phyloP scores from a whole-genome alignment of 1,140 invertebrate genomes.

The Zophobas atratus region DNA sequence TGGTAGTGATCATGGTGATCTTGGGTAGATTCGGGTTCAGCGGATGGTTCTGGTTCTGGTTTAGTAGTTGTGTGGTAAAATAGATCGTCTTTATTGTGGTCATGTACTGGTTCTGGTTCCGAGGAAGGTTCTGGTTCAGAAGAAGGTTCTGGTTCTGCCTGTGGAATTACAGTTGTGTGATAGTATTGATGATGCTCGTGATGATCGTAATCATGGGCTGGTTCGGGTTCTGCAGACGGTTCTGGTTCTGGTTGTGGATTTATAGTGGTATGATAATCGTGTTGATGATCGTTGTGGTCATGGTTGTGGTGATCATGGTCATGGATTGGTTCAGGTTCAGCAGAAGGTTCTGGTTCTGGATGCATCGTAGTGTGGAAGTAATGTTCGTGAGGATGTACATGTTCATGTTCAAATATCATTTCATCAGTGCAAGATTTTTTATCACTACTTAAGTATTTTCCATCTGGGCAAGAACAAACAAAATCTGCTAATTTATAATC shows the following conservation, averaged over 20 bases:
- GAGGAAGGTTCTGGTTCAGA: constrained; percentile 42
- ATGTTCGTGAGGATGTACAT: constrained; percentile 62
- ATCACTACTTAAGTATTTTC: constrained; percentile 68
- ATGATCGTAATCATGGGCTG: constrained; percentile 48
- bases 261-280: constrained; percentile 41
- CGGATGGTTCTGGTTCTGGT: constrained; percentile 53
- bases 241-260: constrained; percentile 47
- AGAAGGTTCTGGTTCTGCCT: constrained; percentile 7
- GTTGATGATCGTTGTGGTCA: constrained; percentile 60
- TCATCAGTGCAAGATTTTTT: constrained; percentile 69
- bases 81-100: constrained; percentile 19
- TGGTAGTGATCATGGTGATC: neutral
- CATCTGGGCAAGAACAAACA: constrained; percentile 79
- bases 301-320: constrained; percentile 57
- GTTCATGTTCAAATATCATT: constrained; percentile 57
- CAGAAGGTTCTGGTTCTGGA: constrained; percentile 63
- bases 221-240: constrained; percentile 42
- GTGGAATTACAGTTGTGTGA: constrained; percentile 29
- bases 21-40: constrained; percentile 42
- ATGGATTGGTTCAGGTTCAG: constrained; percentile 60
- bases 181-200: neutral
- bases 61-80: constrained; percentile 49
- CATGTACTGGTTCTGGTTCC: constrained; percentile 5
- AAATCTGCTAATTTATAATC: constrained; percentile 77
- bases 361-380: constrained; percentile 54